Conservation (phyloP, 2,113 vertebrate genomes). For the Cephalopterus ornatus region DNA sequence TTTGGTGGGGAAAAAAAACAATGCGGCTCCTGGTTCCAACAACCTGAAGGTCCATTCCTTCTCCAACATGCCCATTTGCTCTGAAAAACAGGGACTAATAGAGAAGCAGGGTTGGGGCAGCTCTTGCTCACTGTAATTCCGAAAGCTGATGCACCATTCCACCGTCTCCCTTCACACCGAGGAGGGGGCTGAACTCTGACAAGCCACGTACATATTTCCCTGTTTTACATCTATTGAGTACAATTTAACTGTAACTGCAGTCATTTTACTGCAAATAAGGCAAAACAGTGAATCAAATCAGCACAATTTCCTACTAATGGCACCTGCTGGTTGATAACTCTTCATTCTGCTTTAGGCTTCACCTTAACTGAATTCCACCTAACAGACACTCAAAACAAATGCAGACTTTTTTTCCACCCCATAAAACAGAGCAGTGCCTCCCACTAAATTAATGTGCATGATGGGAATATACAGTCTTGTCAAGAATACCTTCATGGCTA, state of each 20-base stretch:
- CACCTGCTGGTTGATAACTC: conserved; percentile 11
- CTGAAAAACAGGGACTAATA: neutral
- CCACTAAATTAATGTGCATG: conserved; percentile 47
- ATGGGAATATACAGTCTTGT: conserved; percentile 4
- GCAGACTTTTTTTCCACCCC: neutral
- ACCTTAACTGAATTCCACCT: conserved; percentile 10
- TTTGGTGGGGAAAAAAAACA: rapidly evolving
- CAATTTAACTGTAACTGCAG: conserved; percentile 62
- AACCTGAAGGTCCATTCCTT: neutral
- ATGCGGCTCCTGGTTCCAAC: neutral
- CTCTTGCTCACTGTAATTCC: rapidly evolving
- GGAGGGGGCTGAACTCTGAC: neutral
- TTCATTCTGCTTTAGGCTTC: neutral
- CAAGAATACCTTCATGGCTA: neutral
- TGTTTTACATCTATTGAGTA: conserved; percentile 33
- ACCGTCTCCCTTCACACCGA: neutral
- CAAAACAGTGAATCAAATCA: conserved; percentile 60
- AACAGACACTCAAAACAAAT: neutral
- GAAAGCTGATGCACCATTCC: neutral
- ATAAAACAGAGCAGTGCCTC: conserved; percentile 4
- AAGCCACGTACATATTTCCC: neutral
- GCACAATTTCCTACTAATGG: conserved; percentile 43
- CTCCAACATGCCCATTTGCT: neutral
- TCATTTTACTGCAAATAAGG: conserved; percentile 66
- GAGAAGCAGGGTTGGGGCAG: neutral